phyloP scores from a whole-genome alignment of 2,888 invertebrate species.

The Dryobota labecula region DNA sequence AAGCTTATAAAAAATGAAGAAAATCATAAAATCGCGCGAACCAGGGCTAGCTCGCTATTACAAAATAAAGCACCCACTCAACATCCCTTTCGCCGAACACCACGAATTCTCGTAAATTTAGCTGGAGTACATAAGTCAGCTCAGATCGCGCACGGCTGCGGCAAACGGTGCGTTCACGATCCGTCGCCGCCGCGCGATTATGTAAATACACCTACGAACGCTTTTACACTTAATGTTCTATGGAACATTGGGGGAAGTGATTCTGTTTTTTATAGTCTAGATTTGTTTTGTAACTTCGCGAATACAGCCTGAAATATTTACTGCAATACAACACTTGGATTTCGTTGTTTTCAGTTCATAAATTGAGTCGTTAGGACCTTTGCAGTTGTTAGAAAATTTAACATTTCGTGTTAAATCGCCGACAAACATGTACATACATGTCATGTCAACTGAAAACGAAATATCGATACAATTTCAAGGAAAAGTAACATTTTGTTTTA shows the following conservation, averaged over 20 bases:
- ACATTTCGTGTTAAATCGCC: not conserved
- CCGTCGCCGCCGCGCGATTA: conserved; percentile 41
- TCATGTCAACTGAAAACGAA: not conserved
- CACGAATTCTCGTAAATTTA: conserved; percentile 63
- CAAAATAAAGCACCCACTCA: not conserved
- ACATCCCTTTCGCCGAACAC: conserved; percentile 20
- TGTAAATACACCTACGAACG: conserved; percentile 40
- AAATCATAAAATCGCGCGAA: not conserved
- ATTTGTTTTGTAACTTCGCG: conserved; percentile 20
- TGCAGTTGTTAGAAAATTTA: not conserved
- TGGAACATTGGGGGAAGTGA: conserved; percentile 20
- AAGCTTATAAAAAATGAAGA: not conserved
- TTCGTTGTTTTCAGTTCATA: not conserved
- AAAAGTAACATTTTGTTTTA: not conserved
- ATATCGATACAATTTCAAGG: not conserved
- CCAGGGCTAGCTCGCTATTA: not conserved
- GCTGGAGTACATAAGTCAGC: conserved; percentile 73
- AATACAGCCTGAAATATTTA: not conserved
- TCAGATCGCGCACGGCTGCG: conserved; percentile 77
- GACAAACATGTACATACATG: no score
- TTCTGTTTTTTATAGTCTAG: conserved; percentile 31
- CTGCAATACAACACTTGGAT: not conserved
- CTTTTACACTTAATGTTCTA: conserved; percentile 41
- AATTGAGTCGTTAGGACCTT: not conserved
- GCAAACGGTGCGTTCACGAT: conserved; percentile 62